These are phyloP conservation scores for Mythimna vitellina DNA, from an alignment of 2,888 invertebrate species.

Conservation along the genomic window DNA sequence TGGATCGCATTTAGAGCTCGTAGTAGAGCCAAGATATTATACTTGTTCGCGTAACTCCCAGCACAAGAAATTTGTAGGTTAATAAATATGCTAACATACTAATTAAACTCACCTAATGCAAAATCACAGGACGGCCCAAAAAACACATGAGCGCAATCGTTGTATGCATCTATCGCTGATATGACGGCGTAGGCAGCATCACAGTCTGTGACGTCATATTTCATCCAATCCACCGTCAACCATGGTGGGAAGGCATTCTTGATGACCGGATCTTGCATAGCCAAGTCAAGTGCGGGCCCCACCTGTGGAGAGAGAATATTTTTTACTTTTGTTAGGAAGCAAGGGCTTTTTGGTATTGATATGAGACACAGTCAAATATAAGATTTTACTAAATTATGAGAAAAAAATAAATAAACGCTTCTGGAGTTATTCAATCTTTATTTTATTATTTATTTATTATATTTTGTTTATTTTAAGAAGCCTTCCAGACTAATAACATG, in stretches of 20 bases:
- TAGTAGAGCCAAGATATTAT: no score
- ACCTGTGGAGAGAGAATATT: constrained; percentile 83
- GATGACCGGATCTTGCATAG: constrained; percentile 88
- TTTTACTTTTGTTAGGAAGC: not conserved
- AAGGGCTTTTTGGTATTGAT: not conserved
- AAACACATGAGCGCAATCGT: constrained; percentile 94
- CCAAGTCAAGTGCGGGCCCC: constrained; percentile 91
- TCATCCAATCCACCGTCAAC: constrained; percentile 91
- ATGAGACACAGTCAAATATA: not conserved
- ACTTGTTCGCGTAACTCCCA: no score
- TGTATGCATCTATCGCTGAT: constrained; percentile 93
- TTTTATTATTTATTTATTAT: no score
- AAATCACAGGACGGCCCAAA: constrained; percentile 96
- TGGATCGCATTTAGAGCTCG: no score
- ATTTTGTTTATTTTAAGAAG: no score
- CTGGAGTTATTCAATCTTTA: no score
- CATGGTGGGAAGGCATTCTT: constrained; percentile 90
- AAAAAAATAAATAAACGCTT: no score
- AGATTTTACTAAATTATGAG: no score
- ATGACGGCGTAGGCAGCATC: constrained; percentile 94
- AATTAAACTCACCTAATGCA: constrained; percentile 92
- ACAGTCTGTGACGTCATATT: constrained; percentile 93
- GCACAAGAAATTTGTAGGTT: no score
- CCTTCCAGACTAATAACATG: no score
- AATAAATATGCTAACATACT: no score